Percentiles rank a stretch among this genome's conserved stretches.
phyloP scores from a whole-genome alignment of 2,113 vertebrate species.

The Strix uralensis region DNA sequence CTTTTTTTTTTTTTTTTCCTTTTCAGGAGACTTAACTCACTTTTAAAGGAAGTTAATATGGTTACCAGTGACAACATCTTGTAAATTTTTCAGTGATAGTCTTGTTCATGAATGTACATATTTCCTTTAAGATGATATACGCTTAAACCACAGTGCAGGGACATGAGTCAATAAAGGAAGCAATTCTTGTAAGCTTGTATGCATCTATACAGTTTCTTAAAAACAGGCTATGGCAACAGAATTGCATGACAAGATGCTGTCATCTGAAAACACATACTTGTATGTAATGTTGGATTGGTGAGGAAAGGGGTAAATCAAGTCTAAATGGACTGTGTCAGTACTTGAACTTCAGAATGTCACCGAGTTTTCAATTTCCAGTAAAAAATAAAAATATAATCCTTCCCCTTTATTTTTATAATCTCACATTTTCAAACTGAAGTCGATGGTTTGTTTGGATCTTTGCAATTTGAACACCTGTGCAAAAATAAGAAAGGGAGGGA shows the following conservation, averaged over 20 bases:
- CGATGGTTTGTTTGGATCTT: not conserved
- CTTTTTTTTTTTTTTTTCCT: not conserved
- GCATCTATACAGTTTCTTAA: not conserved
- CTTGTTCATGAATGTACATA: not conserved
- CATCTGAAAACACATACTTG: not conserved
- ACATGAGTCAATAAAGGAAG: slow-evolving; percentile 49
- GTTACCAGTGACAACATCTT: not conserved
- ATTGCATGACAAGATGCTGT: not conserved
- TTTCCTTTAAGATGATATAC: slow-evolving; percentile 9
- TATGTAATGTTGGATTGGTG: not conserved
- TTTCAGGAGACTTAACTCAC: not conserved
- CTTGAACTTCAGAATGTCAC: not conserved
- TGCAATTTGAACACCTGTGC: not conserved
- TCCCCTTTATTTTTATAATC: not conserved
- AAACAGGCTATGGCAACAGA: not conserved
- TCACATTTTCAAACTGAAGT: not conserved
- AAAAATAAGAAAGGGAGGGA: not conserved
- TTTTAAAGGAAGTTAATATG: not conserved
- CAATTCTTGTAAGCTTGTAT: not conserved
- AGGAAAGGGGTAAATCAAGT: not conserved
- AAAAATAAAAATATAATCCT: not conserved
- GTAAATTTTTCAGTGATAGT: not conserved
- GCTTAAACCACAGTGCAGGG: slow-evolving; percentile 28
- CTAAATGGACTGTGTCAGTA: not conserved
- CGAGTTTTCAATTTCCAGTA: not conserved